Evolutionary conservation across 2,113 vertebrate species (phyloP).

Genomic region (Larimichthys crocea): DNA sequence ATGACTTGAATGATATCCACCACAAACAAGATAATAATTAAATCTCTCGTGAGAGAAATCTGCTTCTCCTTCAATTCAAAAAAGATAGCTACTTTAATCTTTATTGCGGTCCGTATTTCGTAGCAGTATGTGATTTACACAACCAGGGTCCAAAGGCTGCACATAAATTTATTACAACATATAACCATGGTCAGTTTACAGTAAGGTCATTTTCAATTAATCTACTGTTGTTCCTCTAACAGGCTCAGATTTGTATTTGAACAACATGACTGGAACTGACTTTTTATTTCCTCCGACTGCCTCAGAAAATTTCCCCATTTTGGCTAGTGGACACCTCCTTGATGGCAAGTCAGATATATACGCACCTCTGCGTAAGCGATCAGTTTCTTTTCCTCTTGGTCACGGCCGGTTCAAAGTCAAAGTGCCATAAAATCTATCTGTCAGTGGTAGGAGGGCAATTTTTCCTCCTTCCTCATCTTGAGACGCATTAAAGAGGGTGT

Average conservation of each 20-base stretch:
- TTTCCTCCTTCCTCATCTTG: conserved; percentile 49
- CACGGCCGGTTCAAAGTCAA: conserved; percentile 78
- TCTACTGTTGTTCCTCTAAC: background rate
- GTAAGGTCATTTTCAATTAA: background rate
- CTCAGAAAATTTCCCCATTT: background rate
- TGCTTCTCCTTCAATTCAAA: background rate
- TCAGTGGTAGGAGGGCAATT: background rate
- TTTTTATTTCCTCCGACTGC: background rate
- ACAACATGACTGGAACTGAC: background rate
- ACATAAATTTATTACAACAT: conserved; percentile 45
- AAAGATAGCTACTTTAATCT: conserved; percentile 18
- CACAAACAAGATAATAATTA: background rate
- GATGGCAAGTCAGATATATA: background rate
- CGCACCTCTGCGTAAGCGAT: background rate
- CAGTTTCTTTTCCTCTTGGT: conserved; percentile 35
- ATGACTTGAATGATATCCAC: background rate
- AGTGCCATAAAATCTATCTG: conserved; percentile 74
- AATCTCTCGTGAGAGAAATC: background rate
- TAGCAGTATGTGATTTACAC: conserved; percentile 25
- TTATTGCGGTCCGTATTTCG: conserved; percentile 45
- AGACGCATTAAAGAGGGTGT: background rate
- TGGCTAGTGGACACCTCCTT: background rate
- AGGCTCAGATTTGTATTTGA: background rate
- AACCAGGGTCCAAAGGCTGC: conserved; percentile 60
- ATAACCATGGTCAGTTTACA: background rate